Conservation (phyloP, 1,140 invertebrate genomes). For the Myzus persicae region DNA sequence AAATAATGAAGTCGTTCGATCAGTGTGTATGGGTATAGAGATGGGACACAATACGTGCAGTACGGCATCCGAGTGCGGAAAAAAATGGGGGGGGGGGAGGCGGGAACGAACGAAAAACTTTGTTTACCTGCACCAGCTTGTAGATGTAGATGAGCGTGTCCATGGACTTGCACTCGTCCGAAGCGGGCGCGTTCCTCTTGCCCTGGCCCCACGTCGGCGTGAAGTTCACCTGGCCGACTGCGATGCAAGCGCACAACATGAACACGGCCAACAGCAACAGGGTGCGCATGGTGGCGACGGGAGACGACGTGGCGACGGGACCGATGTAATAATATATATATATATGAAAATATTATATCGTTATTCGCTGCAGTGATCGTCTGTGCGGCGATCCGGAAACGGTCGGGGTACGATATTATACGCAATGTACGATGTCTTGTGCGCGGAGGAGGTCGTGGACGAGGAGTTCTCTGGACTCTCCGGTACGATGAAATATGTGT, state of each 20-base stretch:
- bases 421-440: too few relatives aligned
- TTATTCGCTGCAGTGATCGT: neutral
- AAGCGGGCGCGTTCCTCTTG: slow-evolving; percentile 59
- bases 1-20: too few relatives aligned
- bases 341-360: too few relatives aligned
- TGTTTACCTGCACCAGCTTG: slow-evolving; percentile 60
- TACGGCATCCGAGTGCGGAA: too few relatives aligned
- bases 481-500: neutral
- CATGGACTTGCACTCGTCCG: slow-evolving; percentile 60
- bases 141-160: slow-evolving; percentile 61
- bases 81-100: too few relatives aligned
- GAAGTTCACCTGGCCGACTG: slow-evolving; percentile 62
- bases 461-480: too few relatives aligned
- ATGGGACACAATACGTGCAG: too few relatives aligned
- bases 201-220: slow-evolving; percentile 63
- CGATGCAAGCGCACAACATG: slow-evolving; percentile 52
- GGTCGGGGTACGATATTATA: too few relatives aligned
- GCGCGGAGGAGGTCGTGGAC: too few relatives aligned
- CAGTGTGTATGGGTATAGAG: too few relatives aligned
- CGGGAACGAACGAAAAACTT: neutral
- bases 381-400: neutral
- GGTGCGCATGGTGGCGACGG: slow-evolving; percentile 22
- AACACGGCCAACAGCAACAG: slow-evolving; percentile 36
- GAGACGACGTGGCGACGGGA: neutral
- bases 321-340: neutral